Base-by-base conservation (phyloP, 2,888 invertebrate species). In the Teleogryllus oceanicus region DNA sequence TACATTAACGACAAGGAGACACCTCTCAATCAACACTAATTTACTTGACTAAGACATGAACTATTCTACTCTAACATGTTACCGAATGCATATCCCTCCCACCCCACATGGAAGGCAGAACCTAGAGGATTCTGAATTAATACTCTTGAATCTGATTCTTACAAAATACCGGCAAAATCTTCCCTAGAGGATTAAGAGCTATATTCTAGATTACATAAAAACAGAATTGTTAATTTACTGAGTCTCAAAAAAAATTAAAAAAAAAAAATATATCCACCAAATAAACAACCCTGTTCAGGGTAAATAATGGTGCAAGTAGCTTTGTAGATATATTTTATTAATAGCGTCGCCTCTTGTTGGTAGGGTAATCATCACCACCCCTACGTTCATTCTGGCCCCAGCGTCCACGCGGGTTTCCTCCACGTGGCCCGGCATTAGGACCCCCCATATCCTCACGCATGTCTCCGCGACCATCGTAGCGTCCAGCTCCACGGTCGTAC, bases 291-390 rank as follows among this genome's bases (percentile, higher is more conserved):
- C 37, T 37, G 37, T 37, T 37, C 37, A 37, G 16, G 62, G 62
- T 62, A 13, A 62, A 62, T 62, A 62, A n/a, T 62, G n/a, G n/a
- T 62, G 62, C 62, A 62, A 18, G 13, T 18, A 62, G 37, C 8
- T 37, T 62, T 62, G 62, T 62, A 62, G 62, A 37, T 37, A 37
- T 62, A 62, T 16, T n/a, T 13, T 18, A 18, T 62, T 77, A 77
- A 50, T 90, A 92, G 86, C 89, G 92, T 83, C 92, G 91, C 85
- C 92, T 90, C 84, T 92, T 89, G 88, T 91, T 92, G 88, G 89
- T 90, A 85, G 91, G 91, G 87, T 88, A 92, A 88, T 91, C 91
- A 83, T 92, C 92, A 50, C 82, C 83, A 74, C 77, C 81, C 79
- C 84, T 83, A 78, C 84, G 84, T 76, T 83, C 84, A 83, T 81